Percentiles rank a stretch among this genome's conserved stretches.
Conservation (phyloP, 2,888 invertebrate species). For the Pterostichus niger region DNA sequence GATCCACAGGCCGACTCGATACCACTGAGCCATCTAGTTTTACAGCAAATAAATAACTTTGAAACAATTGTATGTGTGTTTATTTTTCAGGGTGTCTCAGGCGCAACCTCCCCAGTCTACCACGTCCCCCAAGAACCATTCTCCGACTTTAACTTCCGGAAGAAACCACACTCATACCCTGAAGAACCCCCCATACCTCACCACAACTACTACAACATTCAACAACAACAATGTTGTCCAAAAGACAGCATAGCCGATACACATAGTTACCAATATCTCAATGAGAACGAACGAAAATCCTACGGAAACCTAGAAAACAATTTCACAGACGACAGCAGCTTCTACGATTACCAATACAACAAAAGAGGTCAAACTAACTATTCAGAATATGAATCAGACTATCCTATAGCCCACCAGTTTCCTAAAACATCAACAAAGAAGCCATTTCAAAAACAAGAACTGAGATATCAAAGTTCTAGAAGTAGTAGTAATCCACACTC, state of each 20-base stretch:
- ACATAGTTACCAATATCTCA: conserved; percentile 64
- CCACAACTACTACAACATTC: conserved; percentile 64
- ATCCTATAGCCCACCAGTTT: conserved; percentile 55
- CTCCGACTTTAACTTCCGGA: conserved; percentile 55
- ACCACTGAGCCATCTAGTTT: too few relatives aligned
- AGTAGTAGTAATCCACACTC: conserved; percentile 27
- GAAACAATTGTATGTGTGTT: too few relatives aligned
- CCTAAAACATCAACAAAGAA: conserved; percentile 25
- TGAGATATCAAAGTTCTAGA: conserved; percentile 52
- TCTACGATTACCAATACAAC: conserved; percentile 60
- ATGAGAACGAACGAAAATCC: conserved; percentile 56
- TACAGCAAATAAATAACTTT: too few relatives aligned
- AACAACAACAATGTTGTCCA: conserved; percentile 46
- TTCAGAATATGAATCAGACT: conserved; percentile 61
- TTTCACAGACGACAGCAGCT: conserved; percentile 55
- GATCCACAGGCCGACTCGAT: too few relatives aligned
- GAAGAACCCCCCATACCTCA: conserved; percentile 12
- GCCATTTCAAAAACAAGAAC: conserved; percentile 56
- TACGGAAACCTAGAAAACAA: conserved; percentile 32
- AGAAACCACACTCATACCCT: conserved; percentile 38
- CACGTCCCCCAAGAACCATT: conserved; percentile 63
- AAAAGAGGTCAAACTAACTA: conserved; percentile 10
- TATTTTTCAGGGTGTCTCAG: conserved; percentile 58
- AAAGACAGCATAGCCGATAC: conserved; percentile 64
- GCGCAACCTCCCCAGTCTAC: conserved; percentile 63